Evolutionary conservation across 2,113 vertebrate species (phyloP).

Genomic region (Phaethon lepturus): DNA sequence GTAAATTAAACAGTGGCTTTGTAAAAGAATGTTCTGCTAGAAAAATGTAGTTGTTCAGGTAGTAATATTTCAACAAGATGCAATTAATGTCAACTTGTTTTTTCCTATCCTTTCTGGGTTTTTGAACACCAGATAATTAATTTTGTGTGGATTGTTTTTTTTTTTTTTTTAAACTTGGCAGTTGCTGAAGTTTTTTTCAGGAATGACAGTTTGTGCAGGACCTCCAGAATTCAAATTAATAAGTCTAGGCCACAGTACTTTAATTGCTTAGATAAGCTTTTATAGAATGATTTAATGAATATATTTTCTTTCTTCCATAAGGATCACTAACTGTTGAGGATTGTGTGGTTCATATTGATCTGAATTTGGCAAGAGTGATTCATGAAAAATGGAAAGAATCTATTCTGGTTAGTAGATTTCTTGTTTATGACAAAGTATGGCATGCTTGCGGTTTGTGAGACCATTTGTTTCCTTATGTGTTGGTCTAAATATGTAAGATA

Average conservation of each 20-base stretch:
- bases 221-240: not conserved
- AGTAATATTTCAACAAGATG: not conserved
- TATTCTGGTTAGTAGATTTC: slow-evolving; percentile 84
- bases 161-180: not conserved
- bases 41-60: not conserved
- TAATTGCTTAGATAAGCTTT: not conserved
- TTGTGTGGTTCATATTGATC: slow-evolving; percentile 91
- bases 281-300: not conserved
- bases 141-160: not conserved
- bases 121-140: not conserved
- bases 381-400: slow-evolving; percentile 98
- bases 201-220: not conserved
- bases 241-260: not conserved
- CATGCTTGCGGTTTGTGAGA: not conserved
- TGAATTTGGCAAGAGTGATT: slow-evolving; percentile 91
- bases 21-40: not conserved
- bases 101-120: not conserved
- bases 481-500: not conserved
- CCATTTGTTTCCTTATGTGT: not conserved
- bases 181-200: not conserved
- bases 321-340: slow-evolving; percentile 87
- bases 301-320: slow-evolving; percentile 64
- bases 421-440: not conserved
- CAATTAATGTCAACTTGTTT: not conserved
- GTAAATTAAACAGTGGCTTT: not conserved